Evolutionary conservation across 1,140 invertebrate genomes (phyloP).

Genomic region (Anastatus disparis): DNA sequence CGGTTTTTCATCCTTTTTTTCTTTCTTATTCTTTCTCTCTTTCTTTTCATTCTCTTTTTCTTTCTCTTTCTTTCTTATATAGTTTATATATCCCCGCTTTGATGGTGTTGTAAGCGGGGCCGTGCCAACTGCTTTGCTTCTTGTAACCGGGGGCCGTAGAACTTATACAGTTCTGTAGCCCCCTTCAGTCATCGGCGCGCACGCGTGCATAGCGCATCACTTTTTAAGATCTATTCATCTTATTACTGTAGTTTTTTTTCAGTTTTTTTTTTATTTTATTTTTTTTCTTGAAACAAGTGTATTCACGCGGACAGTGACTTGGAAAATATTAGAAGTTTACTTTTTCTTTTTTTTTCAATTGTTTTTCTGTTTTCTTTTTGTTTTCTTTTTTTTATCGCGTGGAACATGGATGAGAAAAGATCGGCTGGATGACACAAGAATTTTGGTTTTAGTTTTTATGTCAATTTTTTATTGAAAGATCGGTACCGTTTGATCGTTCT

Average conservation of each 20-base stretch:
- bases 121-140: conserved; percentile 32
- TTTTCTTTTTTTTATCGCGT: not conserved
- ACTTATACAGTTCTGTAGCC: conserved; percentile 10
- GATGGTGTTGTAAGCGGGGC: not conserved
- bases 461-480: not conserved
- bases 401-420: not conserved
- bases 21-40: conserved; percentile 5
- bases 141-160: not conserved
- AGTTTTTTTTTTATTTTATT: too few relatives aligned
- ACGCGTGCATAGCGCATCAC: conserved; percentile 39
- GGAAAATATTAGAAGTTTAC: too few relatives aligned
- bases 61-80: not conserved
- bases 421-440: not conserved
- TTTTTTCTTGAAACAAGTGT: too few relatives aligned
- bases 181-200: conserved; percentile 52
- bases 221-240: not conserved
- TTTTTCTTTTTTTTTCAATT: too few relatives aligned
- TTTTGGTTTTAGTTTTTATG: not conserved
- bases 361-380: not conserved
- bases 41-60: conserved; percentile 34
- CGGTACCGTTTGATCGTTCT: not conserved
- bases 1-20: not conserved
- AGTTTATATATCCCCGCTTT: not conserved
- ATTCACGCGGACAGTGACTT: too few relatives aligned
- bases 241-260: too few relatives aligned